Conservation (phyloP, 1,140 invertebrate species). For the Polypedilum vanderplanki region DNA sequence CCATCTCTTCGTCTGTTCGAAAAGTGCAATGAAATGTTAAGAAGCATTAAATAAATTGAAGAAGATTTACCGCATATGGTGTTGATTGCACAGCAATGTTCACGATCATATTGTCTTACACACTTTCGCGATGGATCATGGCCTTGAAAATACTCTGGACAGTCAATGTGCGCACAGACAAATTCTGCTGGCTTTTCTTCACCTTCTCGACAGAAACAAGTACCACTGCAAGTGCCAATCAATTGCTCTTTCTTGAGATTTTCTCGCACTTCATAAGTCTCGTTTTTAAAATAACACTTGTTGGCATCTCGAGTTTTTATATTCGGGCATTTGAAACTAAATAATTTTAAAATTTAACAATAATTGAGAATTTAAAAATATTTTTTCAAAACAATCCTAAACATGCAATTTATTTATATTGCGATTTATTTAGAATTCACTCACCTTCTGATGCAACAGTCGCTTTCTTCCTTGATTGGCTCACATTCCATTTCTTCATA, state of each 20-base stretch:
- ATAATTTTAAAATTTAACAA: not conserved
- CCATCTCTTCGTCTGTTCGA: constrained; percentile 36
- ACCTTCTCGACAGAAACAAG: constrained; percentile 12
- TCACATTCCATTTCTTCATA: constrained; percentile 30
- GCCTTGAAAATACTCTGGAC: constrained; percentile 43
- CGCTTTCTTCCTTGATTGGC: not conserved
- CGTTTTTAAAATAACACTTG: constrained; percentile 26
- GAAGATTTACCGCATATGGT: constrained; percentile 45
- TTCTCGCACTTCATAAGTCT: not conserved
- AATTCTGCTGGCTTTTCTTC: constrained; percentile 33
- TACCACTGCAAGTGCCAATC: not conserved
- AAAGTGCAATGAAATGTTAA: constrained; percentile 25
- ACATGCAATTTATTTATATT: not conserved
- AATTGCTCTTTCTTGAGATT: not conserved
- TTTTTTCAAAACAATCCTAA: not conserved
- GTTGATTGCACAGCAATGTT: constrained; percentile 44
- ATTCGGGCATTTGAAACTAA: constrained; percentile 29
- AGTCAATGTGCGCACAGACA: constrained; percentile 45
- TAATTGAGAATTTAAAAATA: not conserved
- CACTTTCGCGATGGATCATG: constrained; percentile 40
- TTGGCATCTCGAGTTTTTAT: too few relatives aligned
- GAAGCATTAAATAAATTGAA: constrained; percentile 30
- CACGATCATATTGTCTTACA: constrained; percentile 41
- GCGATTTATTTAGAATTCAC: not conserved
- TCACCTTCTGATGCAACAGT: not conserved